Base-by-base conservation (phyloP, 1,140 invertebrate genomes). In the Drosophila lini region DNA sequence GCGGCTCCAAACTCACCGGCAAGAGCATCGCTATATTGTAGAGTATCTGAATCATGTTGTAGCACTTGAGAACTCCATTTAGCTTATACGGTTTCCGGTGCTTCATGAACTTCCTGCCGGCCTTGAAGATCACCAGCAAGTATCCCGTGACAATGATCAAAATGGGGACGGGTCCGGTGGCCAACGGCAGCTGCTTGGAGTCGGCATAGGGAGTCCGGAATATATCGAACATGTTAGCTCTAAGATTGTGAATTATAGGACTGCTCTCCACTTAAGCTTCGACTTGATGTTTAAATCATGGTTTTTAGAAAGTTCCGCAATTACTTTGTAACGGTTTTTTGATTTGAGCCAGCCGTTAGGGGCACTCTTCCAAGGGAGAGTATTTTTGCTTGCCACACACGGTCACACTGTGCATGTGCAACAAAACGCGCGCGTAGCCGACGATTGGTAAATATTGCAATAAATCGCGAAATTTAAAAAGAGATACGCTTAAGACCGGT, bases 61-160 rank as follows among this genome's bases (percentile, higher is more conserved):
- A 98, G 9, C 95, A 58, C 16, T 96, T 94, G 13, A 98, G 94
- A 0, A 95, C 85, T 36, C 94, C 48, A 69, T 95, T 96, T 11
- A 98, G 93, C 19, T 96, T 93, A 75, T 95, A 97, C 0, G 97
- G 96, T 85, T 97, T 95, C 59, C 95, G 94, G 76, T 97, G 94
- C 73, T 94, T 94, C 97, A 98, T 98, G 59, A 96, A 95, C 48
- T 92, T 94, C 4, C 96, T 97, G 2, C 97, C 97, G 19, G 93
- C 89, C 60, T 79, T 82, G 1, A 85, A 69, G 13, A 86, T 58
- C 85, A 97, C 96, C 91, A 96, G 95, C n/a, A 97, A 78, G 78
- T 97, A 97, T 0, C 94, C 93, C 0, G 94, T 93, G 11, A 96
- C 82, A 16, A 97, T 94, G 0, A 94, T 94, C 0, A 96, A 52